Percentiles rank a stretch among this genome's conserved stretches.
Conservation (phyloP, 2,113 vertebrate genomes). For the Macroglossus sobrinus region DNA sequence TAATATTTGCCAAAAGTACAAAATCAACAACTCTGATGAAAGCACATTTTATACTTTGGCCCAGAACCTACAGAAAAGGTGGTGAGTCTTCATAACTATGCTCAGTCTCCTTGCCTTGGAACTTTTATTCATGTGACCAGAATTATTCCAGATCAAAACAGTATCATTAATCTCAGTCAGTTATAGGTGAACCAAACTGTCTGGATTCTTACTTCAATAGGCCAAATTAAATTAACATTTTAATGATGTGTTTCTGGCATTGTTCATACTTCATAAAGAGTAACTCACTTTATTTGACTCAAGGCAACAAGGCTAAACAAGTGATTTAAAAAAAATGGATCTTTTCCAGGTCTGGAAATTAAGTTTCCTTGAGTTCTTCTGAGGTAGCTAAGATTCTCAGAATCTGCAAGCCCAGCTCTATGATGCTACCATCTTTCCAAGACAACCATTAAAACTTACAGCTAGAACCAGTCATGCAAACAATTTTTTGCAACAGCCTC, state of each 20-base stretch:
- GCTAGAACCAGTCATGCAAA: background rate
- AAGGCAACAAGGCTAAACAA: slow-evolving; percentile 46
- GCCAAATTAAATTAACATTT: slow-evolving; percentile 47
- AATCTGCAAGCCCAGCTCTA: background rate
- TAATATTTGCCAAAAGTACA: background rate
- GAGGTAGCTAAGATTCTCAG: slow-evolving; percentile 9
- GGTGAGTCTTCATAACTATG: background rate
- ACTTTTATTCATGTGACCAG: background rate
- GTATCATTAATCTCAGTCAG: background rate
- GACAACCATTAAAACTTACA: slow-evolving; percentile 28
- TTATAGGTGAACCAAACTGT: background rate
- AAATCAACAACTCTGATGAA: background rate
- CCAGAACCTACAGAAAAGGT: background rate
- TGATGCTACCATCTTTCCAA: background rate
- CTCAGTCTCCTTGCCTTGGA: background rate
- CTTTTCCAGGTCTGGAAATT: slow-evolving; percentile 38
- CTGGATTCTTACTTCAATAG: slow-evolving; percentile 38
- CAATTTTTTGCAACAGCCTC: background rate
- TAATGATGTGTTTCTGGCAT: slow-evolving; percentile 49
- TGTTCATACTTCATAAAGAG: slow-evolving; percentile 59
- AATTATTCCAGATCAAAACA: background rate
- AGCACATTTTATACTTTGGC: background rate
- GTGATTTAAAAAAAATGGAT: background rate
- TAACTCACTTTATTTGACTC: slow-evolving; percentile 44
- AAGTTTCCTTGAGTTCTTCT: slow-evolving; percentile 42